Evolutionary conservation across 1,140 invertebrate genomes (phyloP), one percentile per base, ranked within the genome.

Genomic region (Megalonaias nervosa): DNA sequence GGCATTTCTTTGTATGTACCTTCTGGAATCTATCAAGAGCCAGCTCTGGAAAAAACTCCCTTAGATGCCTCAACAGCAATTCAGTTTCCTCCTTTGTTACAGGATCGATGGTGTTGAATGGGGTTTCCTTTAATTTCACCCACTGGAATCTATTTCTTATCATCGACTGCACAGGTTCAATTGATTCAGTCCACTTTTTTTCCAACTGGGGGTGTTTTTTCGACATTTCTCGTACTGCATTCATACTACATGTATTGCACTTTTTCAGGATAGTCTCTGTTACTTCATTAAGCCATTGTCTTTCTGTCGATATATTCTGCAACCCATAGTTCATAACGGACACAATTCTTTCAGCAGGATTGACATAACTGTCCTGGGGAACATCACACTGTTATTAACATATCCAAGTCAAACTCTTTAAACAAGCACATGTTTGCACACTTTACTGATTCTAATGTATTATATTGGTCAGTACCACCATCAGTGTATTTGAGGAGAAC

Each of bases 291-390:
- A 21, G 38, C 9, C 19, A 6, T 56, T 65, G 16, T 68, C 64
- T 31, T 62, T 31, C 69, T 16, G 56, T 15, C 16, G 75, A 31
- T n/a, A 48, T 31, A 56, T 78, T 75, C 56, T 82, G 81, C 15
- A 80, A 48, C 0, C 73, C 78, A 58, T 80, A 56, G 26, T 82
- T 84, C 26, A 82, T 31, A 21, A 82, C 67, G 1, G 67, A 72
- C 81, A 84, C 82, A 0, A 82, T 75, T 58, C 83, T 74, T 77
- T 84, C 79, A 14, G 71, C 75, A 17, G 78, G 81, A 68, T 84
- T 84, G 16, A n/a, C 56, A 23, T 60, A 84, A 26, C 71, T 80
- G 80, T 13, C 76, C 71, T 57, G 82, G 81, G 11, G 81, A 77
- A 68, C 73, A 79, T 62, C 77, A 58, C 19, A 57, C 77, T 17